These are phyloP conservation scores for Protodeltote pygarga DNA, from an alignment of 2,888 invertebrate genomes.

Conservation along the genomic window DNA sequence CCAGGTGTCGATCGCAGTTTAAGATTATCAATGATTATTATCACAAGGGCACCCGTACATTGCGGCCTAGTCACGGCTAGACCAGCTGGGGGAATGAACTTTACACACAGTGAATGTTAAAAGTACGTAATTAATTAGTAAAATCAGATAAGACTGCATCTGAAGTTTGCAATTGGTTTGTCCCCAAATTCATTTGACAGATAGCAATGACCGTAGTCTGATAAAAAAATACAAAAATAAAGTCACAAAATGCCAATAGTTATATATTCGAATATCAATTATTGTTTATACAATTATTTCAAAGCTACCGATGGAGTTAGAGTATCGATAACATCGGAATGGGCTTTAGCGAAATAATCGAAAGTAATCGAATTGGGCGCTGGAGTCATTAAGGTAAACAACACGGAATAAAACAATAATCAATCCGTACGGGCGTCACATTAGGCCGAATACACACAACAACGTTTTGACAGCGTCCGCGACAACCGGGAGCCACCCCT, in stretches of 20 bases:
- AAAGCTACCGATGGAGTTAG: slow-evolving; percentile 35
- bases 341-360: slow-evolving; percentile 49
- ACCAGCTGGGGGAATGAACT: slow-evolving; percentile 60
- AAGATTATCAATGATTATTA: slow-evolving; percentile 76
- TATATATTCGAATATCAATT: slow-evolving; percentile 41
- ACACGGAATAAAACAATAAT: slow-evolving; percentile 77
- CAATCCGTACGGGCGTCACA: slow-evolving; percentile 74
- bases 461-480: slow-evolving; percentile 82
- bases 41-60: slow-evolving; percentile 79
- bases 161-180: slow-evolving; percentile 33
- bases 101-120: slow-evolving; percentile 45
- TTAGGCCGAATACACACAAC: slow-evolving; percentile 78
- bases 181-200: slow-evolving; percentile 35
- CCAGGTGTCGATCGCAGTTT: slow-evolving; percentile 80
- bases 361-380: slow-evolving; percentile 45
- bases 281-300: too few relatives aligned
- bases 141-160: slow-evolving; percentile 36
- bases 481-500: slow-evolving; percentile 83
- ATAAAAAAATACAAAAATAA: slow-evolving; percentile 40
- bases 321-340: slow-evolving; percentile 35
- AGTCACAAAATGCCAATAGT: slow-evolving; percentile 37
- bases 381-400: slow-evolving; percentile 62
- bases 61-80: slow-evolving; percentile 58
- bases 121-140: slow-evolving; percentile 56
- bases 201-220: slow-evolving; percentile 40